Conservation (phyloP, 1,140 invertebrate genomes). For the Whitmania pigra region DNA sequence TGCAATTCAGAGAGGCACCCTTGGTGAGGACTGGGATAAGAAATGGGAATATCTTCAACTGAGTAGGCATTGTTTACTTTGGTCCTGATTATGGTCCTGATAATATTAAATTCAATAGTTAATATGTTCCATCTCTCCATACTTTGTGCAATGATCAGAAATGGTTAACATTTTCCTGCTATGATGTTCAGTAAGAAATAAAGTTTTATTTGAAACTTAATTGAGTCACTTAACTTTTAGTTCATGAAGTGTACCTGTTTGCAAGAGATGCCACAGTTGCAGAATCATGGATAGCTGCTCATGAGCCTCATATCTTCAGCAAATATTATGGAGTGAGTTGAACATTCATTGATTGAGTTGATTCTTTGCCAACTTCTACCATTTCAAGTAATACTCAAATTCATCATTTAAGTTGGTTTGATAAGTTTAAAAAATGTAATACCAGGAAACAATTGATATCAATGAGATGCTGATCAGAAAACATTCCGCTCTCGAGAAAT, state of each 20-base stretch:
- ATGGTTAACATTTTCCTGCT: not conserved
- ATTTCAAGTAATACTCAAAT: no score
- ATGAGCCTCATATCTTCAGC: slow-evolving; percentile 94
- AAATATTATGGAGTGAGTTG: slow-evolving; percentile 62
- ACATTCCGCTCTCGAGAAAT: slow-evolving; percentile 99
- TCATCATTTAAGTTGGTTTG: no score
- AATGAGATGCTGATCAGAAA: slow-evolving; percentile 92
- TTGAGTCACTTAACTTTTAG: slow-evolving; percentile 41
- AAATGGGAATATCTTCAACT: slow-evolving; percentile 92
- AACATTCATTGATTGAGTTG: not conserved
- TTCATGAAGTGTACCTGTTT: slow-evolving; percentile 98
- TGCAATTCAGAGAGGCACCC: slow-evolving; percentile 75
- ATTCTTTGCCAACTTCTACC: no score
- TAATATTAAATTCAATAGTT: no score
- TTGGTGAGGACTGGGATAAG: slow-evolving; percentile 92
- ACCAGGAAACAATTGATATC: slow-evolving; percentile 5
- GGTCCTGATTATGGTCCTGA: not conserved
- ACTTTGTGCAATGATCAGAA: no score
- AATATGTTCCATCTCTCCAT: not conserved
- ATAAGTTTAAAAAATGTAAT: not conserved
- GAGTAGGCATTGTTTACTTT: slow-evolving; percentile 51
- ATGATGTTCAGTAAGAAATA: not conserved
- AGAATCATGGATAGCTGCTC: slow-evolving; percentile 94
- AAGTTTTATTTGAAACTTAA: not conserved
- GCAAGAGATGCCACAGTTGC: slow-evolving; percentile 96